Conservation (phyloP, 1,140 invertebrate species). For the Trachymyrmex cornetzi region DNA sequence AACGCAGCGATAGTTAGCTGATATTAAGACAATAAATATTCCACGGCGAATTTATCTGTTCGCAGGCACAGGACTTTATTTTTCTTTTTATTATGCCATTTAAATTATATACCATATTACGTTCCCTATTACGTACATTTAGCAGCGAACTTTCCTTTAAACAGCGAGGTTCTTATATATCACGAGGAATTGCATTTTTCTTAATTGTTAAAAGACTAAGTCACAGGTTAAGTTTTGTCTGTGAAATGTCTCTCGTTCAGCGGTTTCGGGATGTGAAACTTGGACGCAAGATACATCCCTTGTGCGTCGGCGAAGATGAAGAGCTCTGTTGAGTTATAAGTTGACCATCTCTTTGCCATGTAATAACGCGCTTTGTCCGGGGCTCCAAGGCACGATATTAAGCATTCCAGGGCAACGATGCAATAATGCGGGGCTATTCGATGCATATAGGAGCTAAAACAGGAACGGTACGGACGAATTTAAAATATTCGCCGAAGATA, state of each 20-base stretch:
- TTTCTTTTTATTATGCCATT: constrained; percentile 11
- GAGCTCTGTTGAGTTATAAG: constrained; percentile 76
- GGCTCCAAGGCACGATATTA: constrained; percentile 81
- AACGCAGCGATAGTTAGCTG: constrained; percentile 25
- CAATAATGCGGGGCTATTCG: constrained; percentile 83
- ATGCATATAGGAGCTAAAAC: constrained; percentile 83
- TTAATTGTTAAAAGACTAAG: background rate
- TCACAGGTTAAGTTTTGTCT: background rate
- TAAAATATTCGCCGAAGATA: constrained; percentile 83
- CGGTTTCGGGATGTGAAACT: constrained; percentile 8
- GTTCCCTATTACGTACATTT: background rate
- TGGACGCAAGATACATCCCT: constrained; percentile 37
- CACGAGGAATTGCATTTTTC: background rate
- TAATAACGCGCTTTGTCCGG: constrained; percentile 82
- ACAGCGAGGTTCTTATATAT: background rate
- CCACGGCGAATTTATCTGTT: constrained; percentile 20
- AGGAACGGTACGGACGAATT: constrained; percentile 73
- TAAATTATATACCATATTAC: background rate
- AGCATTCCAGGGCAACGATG: constrained; percentile 84
- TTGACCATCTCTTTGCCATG: constrained; percentile 81
- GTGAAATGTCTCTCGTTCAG: background rate
- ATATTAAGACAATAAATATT: constrained; percentile 51
- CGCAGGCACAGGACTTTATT: background rate
- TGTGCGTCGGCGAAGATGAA: constrained; percentile 71
- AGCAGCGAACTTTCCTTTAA: background rate